Evolutionary conservation across 1,140 invertebrate species (phyloP), one percentile per base, ranked within the genome.

Genomic region (Babylonia areolata): DNA sequence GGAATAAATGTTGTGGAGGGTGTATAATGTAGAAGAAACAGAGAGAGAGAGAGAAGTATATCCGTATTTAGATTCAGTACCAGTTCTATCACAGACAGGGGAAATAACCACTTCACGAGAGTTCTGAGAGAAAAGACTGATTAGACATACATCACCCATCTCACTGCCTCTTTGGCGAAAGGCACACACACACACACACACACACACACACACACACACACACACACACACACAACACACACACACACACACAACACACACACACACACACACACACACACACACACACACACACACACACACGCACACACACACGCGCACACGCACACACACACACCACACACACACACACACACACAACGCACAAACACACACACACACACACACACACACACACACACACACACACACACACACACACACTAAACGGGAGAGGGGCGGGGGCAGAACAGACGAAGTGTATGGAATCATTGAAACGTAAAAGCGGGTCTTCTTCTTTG

Each of bases 241-340:
- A 64, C 58, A 64, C 58, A 64, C 28, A n/a, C 15, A 17, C 15
- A 6, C 15, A 6, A 64, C 28, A 64, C 58, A 64, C 58, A 64
- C 58, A 64, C 58, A 64, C 58, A 64, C 58, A 64, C 58, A 64
- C 58, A 64, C 58, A 64, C 58, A 64, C 58, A 64, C 58, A 64
- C 58, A 64, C 58, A 64, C 58, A 64, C 58, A 64, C 58, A 64
- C 58, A 64, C 58, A 64, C 58, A 64, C 58, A 64, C 58, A 64
- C 58, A 64, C 58, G 23, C 58, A 64, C 58, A 64, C 58, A 64
- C 58, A 64, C 58, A 64, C 58, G 23, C 58, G 28, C 58, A 64
- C 58, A 64, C 58, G 2, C 58, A 64, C 58, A 11, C 58, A 64
- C 58, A 11, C 58, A 64, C 58, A 23, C 58, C n/a, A 64, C 58